These are phyloP conservation scores for Metalampra italica DNA, from an alignment of 2,888 invertebrate genomes.

Conservation along the genomic window DNA sequence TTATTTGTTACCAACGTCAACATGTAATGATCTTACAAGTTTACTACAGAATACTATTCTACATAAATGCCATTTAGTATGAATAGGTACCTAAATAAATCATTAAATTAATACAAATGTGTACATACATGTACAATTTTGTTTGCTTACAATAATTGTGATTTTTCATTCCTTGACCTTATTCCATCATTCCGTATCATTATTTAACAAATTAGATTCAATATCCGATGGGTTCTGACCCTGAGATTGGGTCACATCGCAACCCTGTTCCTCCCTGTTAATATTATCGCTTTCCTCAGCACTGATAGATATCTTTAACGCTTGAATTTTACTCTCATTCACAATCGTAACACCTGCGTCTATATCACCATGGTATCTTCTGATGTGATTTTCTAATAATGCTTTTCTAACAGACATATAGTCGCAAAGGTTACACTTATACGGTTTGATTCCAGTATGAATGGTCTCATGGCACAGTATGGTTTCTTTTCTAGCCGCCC, in stretches of 20 bases:
- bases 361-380: constrained; percentile 25
- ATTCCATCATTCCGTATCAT: too few species aligned
- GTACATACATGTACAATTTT: too few species aligned
- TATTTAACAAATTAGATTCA: too few species aligned
- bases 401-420: constrained; percentile 43
- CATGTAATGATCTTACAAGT: too few species aligned
- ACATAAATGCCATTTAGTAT: too few species aligned
- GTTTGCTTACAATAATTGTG: too few species aligned
- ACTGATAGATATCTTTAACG: constrained; percentile 28
- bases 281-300: not conserved
- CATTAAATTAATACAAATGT: too few species aligned
- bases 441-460: constrained; percentile 52
- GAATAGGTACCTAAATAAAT: too few species aligned
- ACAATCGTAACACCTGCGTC: constrained; percentile 27
- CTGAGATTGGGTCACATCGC: not conserved
- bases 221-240: not conserved
- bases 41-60: too few species aligned
- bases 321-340: constrained; percentile 37
- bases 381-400: constrained; percentile 41
- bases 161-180: too few species aligned
- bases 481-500: constrained; percentile 39
- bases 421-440: constrained; percentile 41
- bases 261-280: too few species aligned
- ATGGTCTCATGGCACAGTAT: constrained; percentile 45
- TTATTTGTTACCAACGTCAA: not conserved